Conservation (phyloP, 2,113 vertebrate species). For the Sarotherodon lohbergeri region DNA sequence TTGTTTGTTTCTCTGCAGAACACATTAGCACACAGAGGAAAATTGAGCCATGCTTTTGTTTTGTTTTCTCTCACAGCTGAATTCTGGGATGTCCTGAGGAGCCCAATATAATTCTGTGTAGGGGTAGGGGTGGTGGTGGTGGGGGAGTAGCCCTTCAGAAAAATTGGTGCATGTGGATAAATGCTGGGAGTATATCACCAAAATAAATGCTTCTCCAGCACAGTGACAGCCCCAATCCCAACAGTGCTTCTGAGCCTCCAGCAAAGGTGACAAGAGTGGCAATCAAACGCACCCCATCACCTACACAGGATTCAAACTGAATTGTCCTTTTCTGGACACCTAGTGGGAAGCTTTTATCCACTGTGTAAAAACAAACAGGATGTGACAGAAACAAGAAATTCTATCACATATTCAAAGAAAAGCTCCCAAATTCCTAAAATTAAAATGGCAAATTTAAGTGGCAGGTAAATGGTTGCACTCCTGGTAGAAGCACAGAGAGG, state of each 20-base stretch:
- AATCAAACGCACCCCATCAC: conserved; percentile 30
- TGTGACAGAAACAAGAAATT: not conserved
- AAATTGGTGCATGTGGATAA: conserved; percentile 24
- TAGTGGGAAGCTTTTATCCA: not conserved
- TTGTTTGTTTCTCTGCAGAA: conserved; percentile 4
- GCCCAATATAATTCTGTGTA: not conserved
- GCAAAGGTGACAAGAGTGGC: conserved; percentile 39
- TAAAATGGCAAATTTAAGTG: not conserved
- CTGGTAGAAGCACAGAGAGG: not conserved
- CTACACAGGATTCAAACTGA: conserved; percentile 24
- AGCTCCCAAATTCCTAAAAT: not conserved
- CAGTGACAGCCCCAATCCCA: conserved; percentile 40
- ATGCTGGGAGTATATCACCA: conserved; percentile 29
- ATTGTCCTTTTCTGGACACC: not conserved
- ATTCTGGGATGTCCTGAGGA: conserved; percentile 36
- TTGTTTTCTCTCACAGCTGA: conserved; percentile 1
- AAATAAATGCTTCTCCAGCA: conserved; percentile 44
- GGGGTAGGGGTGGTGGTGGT: not conserved
- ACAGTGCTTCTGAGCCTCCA: conserved; percentile 12
- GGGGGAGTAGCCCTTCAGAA: not conserved
- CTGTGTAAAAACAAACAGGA: not conserved
- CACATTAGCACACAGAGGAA: not conserved
- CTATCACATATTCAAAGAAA: not conserved
- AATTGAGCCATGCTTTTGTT: not conserved
- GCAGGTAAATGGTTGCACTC: not conserved